Base-by-base conservation (phyloP, 1,140 invertebrate genomes). In the Diuraphis noxia region DNA sequence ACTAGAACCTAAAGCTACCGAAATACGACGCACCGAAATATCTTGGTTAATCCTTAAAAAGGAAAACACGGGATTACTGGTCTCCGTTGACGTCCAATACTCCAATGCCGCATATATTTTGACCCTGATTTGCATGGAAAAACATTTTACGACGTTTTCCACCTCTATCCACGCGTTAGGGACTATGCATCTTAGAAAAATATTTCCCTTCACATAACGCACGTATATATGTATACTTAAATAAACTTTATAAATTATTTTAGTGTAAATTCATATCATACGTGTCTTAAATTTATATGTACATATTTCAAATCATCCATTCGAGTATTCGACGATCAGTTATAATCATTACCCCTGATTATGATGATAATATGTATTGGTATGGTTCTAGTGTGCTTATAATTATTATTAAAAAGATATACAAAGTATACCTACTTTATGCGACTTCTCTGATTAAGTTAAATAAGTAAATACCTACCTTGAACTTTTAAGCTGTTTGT, bases 41-140 rank as follows among this genome's bases (percentile, higher is more conserved):
- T 40, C 38, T 63, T n/a, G 25, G 23, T 30, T 88, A 88, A 63
- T 88, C 86, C 86, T 56, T 41, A 38, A 56, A 63, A 88, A 88
- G 36, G 49, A 63, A 52, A 41, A 88, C 86, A 85, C 43, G 43
- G 43, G 41, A 36, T 34, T 88, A 56, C 46, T 30, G 86, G 34
- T 30, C 49, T 49, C 19, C 34, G 21, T 30, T 13, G 6, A 40
- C 38, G 86, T n/a, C 10, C n/a, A 21, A 34, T 86, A 34, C 40
- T 6, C 34, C 21, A 46, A 46, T 43, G n/a, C n/a, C n/a, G n/a
- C n/a, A 38, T 88, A 52, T 25, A 87, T 52, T 86, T 87, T 23
- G 85, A 43, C 85, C 1, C 21, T 38, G 36, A 88, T 88, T 56
- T 88, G 52, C 86, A 88, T 88, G 23, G 41, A 88, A 49, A 56